Evolutionary conservation across 2,888 invertebrate species (phyloP).

Genomic region (Hololepta plana): DNA sequence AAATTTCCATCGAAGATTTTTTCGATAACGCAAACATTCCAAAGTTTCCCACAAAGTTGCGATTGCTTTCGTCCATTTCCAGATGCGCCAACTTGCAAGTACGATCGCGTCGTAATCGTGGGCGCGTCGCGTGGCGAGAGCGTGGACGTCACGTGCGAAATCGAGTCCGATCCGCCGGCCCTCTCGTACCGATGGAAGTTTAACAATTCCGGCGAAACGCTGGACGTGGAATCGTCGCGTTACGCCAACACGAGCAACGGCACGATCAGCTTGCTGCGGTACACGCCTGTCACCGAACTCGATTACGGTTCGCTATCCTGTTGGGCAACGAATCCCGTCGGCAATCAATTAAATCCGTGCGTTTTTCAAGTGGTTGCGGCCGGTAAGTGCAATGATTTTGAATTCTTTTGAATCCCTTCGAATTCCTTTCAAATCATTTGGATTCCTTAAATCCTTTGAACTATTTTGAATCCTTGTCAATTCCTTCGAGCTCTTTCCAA

Average conservation of each 20-base stretch:
- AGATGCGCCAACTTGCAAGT: constrained; percentile 72
- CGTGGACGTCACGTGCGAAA: constrained; percentile 72
- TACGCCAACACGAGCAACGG: constrained; percentile 56
- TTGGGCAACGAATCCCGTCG: constrained; percentile 70
- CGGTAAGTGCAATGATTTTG: too few relatives aligned
- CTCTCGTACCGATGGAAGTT: constrained; percentile 86
- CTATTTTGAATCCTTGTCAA: too few relatives aligned
- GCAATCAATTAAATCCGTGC: constrained; percentile 66
- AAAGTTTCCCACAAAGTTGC: background rate
- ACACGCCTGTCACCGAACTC: constrained; percentile 39
- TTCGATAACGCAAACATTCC: too few relatives aligned
- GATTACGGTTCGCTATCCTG: constrained; percentile 83
- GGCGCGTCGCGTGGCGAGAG: constrained; percentile 79
- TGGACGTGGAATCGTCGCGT: constrained; percentile 62
- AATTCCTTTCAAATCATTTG: too few relatives aligned
- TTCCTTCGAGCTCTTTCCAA: too few relatives aligned
- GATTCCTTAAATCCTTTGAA: too few relatives aligned
- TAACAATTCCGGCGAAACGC: constrained; percentile 80
- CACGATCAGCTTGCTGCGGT: constrained; percentile 48
- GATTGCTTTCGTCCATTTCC: constrained; percentile 15
- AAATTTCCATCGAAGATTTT: too few relatives aligned
- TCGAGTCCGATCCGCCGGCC: constrained; percentile 83
- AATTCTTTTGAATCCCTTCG: too few relatives aligned
- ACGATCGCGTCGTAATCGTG: constrained; percentile 61
- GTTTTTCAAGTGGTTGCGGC: constrained; percentile 79